These are phyloP conservation scores for Periophthalmodon schlosseri DNA, from an alignment of 2,113 vertebrate genomes.

Conservation along the genomic window DNA sequence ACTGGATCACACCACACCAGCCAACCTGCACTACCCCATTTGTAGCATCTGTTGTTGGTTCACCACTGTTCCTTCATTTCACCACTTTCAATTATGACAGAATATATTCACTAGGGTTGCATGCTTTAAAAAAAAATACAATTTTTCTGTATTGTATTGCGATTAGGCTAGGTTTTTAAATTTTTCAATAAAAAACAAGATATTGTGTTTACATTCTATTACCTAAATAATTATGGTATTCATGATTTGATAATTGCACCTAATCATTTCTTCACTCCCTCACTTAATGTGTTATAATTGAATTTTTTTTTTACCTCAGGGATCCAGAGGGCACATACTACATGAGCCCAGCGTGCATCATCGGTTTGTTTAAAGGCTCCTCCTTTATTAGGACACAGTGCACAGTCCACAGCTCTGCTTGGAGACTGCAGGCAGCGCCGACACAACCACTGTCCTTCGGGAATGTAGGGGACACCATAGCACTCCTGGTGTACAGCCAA, in stretches of 20 bases:
- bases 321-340: constrained; percentile 98
- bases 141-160: too few relatives aligned
- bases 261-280: neutral
- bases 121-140: too few relatives aligned
- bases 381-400: constrained; percentile 97
- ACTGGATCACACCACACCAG: neutral
- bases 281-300: neutral
- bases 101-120: neutral
- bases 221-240: too few relatives aligned
- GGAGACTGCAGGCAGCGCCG: constrained; percentile 98
- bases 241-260: too few relatives aligned
- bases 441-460: constrained; percentile 98
- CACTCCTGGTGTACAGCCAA: constrained; percentile 98
- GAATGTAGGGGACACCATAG: constrained; percentile 98
- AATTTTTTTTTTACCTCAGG: constrained; percentile 79
- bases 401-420: constrained; percentile 95
- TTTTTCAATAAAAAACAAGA: too few relatives aligned
- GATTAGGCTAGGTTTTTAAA: too few relatives aligned
- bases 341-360: constrained; percentile 96
- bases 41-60: neutral
- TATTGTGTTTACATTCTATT: too few relatives aligned
- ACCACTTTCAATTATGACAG: neutral
- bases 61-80: neutral
- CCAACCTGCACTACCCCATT: neutral
- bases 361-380: constrained; percentile 99